These are phyloP conservation scores for Zygaena filipendulae DNA, from an alignment of 2,888 invertebrate species.

Conservation along the genomic window DNA sequence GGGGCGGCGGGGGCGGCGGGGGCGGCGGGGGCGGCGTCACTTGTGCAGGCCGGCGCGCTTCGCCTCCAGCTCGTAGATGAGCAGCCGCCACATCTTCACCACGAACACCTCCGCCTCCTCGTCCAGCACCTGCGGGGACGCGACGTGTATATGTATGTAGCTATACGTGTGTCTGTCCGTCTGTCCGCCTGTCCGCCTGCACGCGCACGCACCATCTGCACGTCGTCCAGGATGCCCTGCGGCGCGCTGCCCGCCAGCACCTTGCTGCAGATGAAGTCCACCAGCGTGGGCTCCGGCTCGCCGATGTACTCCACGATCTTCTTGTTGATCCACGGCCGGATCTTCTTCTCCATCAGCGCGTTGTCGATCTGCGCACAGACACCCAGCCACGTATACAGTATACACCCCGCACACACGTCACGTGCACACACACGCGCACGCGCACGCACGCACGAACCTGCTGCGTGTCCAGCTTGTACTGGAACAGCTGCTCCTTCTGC, in stretches of 20 bases:
- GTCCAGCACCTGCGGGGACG: constrained; percentile 92
- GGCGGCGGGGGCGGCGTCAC: constrained; percentile 21
- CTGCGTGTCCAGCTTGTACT: constrained; percentile 88
- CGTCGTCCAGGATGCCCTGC: constrained; percentile 95
- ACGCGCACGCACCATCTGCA: constrained; percentile 85
- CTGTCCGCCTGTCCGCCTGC: not conserved
- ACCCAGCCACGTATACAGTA: too few relatives aligned
- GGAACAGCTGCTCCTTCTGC: constrained; percentile 95
- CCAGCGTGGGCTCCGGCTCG: constrained; percentile 97
- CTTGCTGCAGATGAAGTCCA: constrained; percentile 99
- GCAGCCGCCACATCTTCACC: constrained; percentile 99
- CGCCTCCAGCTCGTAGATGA: constrained; percentile 99
- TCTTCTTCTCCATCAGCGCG: constrained; percentile 91
- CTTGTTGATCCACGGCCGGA: constrained; percentile 99
- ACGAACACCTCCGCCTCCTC: constrained; percentile 99
- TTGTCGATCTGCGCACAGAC: constrained; percentile 70
- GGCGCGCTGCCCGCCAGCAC: constrained; percentile 94
- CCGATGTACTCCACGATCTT: constrained; percentile 99
- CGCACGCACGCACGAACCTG: too few relatives aligned
- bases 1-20: not conserved
- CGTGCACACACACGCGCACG: too few relatives aligned
- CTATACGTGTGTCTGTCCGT: not conserved
- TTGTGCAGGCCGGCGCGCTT: constrained; percentile 88
- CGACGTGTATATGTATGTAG: not conserved
- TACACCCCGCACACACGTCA: too few relatives aligned